These are phyloP conservation scores for Tiphia femorata DNA, from an alignment of 2,888 invertebrate genomes.

Conservation along the genomic window DNA sequence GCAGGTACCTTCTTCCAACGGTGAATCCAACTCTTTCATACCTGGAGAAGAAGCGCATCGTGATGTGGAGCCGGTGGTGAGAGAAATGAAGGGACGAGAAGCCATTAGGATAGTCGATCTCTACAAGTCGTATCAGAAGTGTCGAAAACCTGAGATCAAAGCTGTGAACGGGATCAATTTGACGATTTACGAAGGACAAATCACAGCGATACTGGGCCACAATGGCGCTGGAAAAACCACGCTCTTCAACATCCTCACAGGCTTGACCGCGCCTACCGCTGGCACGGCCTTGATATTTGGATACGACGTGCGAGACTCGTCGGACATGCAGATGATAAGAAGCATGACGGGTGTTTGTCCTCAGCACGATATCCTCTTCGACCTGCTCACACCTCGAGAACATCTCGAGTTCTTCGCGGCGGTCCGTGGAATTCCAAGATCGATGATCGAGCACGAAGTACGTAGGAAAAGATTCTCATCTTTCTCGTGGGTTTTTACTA, in stretches of 20 bases:
- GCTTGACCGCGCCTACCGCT: slow-evolving; percentile 80
- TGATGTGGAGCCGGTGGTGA: slow-evolving; percentile 80
- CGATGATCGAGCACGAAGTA: slow-evolving; percentile 63
- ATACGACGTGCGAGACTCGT: slow-evolving; percentile 81
- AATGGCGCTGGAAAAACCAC: slow-evolving; percentile 92
- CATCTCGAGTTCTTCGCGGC: slow-evolving; percentile 86
- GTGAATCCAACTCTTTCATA: slow-evolving; percentile 67
- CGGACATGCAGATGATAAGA: slow-evolving; percentile 83
- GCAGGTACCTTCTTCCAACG: slow-evolving; percentile 60
- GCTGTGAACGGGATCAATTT: slow-evolving; percentile 84
- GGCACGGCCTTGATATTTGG: slow-evolving; percentile 84
- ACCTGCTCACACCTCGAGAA: slow-evolving; percentile 82
- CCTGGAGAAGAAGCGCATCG: slow-evolving; percentile 71
- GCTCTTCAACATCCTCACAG: slow-evolving; percentile 86
- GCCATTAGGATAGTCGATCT: slow-evolving; percentile 82
- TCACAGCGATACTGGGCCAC: slow-evolving; percentile 87
- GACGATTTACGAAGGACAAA: slow-evolving; percentile 88
- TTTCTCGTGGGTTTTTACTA: slow-evolving; percentile 9
- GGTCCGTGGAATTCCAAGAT: slow-evolving; percentile 75
- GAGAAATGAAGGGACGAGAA: slow-evolving; percentile 80
- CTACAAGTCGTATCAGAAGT: slow-evolving; percentile 80
- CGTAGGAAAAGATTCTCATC: too few relatives aligned
- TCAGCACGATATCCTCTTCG: slow-evolving; percentile 88
- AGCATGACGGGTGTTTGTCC: slow-evolving; percentile 90
- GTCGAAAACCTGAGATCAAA: slow-evolving; percentile 77